Percentiles rank a stretch among this genome's conserved stretches.
Conservation (phyloP, 2,888 invertebrate species). For the Tortrix viridana region DNA sequence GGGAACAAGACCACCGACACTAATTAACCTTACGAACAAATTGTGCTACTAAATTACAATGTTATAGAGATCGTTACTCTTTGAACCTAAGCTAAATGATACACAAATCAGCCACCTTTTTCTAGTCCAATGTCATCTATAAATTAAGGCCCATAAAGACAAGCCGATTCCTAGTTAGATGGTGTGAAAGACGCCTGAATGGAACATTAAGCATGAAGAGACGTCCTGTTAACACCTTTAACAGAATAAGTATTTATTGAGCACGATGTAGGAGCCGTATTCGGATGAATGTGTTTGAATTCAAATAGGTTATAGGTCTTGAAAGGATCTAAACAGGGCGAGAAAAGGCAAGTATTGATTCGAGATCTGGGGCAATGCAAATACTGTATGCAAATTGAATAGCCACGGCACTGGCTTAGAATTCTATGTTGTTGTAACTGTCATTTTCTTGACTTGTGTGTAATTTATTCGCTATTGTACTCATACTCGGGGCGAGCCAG, state of each 20-base stretch:
- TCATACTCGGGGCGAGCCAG: too few species aligned
- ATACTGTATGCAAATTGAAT: constrained; percentile 7
- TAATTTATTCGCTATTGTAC: background rate
- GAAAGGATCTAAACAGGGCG: constrained; percentile 9
- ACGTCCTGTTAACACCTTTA: constrained; percentile 56
- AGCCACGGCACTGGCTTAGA: background rate
- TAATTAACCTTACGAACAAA: too few species aligned
- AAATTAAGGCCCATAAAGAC: constrained; percentile 41
- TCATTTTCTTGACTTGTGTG: constrained; percentile 2
- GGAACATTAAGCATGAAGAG: constrained; percentile 50
- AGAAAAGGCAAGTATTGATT: constrained; percentile 7
- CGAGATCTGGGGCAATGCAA: constrained; percentile 5
- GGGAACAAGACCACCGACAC: too few species aligned
- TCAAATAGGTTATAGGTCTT: constrained; percentile 5
- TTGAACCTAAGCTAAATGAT: background rate
- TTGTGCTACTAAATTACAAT: too few species aligned
- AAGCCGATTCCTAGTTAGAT: constrained; percentile 41
- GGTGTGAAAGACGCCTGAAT: constrained; percentile 55
- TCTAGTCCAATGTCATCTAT: constrained; percentile 39
- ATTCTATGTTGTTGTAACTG: background rate
- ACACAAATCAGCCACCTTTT: background rate
- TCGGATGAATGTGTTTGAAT: constrained; percentile 15
- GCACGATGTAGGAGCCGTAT: constrained; percentile 39
- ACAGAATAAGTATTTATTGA: constrained; percentile 47
- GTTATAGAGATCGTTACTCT: background rate